Evolutionary conservation across 2,888 invertebrate genomes (phyloP).

Genomic region (Cordilura impudica): DNA sequence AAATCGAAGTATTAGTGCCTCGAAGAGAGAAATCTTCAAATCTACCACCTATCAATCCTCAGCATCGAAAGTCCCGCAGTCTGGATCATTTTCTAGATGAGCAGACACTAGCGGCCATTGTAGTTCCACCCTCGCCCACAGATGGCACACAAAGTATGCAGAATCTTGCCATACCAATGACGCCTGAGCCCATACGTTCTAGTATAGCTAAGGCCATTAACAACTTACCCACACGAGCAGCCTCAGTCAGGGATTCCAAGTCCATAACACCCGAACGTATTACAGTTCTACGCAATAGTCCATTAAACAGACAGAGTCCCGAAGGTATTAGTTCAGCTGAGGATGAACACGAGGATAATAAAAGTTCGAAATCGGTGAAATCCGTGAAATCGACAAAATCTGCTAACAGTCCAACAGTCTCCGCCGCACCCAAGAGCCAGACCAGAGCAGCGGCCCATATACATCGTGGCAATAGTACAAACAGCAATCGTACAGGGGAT

Average conservation of each 20-base stretch:
- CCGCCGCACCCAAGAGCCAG: conserved; percentile 66
- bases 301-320: conserved; percentile 73
- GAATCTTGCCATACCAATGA: conserved; percentile 73
- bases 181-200: conserved; percentile 65
- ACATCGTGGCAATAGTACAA: conserved; percentile 70
- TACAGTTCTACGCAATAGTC: conserved; percentile 53
- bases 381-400: conserved; percentile 45
- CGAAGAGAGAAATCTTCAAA: conserved; percentile 71
- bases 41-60: conserved; percentile 69
- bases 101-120: conserved; percentile 73
- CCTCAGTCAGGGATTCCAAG: conserved; percentile 70
- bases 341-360: conserved; percentile 74
- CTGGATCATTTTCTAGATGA: conserved; percentile 82
- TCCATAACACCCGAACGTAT: conserved; percentile 72
- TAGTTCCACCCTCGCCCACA: conserved; percentile 67
- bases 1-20: conserved; percentile 66
- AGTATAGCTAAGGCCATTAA: conserved; percentile 39
- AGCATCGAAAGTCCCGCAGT: conserved; percentile 81
- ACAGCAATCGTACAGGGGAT: conserved; percentile 42
- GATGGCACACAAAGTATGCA: conserved; percentile 77
- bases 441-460: conserved; percentile 72
- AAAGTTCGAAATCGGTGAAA: conserved; percentile 59
- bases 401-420: not conserved
- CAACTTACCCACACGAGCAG: conserved; percentile 23
- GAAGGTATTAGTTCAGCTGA: conserved; percentile 77